Percentiles rank a stretch among this genome's conserved stretches.
Evolutionary conservation across 2,113 vertebrate genomes (phyloP).

Genomic region (Crotalus horridus): DNA sequence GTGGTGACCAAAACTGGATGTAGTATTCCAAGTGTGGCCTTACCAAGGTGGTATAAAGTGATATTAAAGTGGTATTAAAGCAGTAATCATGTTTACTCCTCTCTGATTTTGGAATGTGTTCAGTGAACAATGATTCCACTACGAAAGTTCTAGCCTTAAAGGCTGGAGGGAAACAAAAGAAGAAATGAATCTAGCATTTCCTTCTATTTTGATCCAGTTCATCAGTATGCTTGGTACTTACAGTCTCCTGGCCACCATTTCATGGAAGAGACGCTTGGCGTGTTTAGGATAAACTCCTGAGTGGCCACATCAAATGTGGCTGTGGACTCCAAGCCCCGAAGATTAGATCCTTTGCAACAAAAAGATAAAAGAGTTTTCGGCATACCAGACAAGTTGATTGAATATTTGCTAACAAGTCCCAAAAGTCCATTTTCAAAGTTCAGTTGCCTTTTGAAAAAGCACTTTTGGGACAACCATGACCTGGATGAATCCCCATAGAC

Average conservation of each 20-base stretch:
- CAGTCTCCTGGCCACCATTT: slow-evolving; percentile 82
- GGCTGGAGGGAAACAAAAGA: background rate
- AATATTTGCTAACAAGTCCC: background rate
- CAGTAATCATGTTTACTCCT: background rate
- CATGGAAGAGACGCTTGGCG: slow-evolving; percentile 71
- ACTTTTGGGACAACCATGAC: background rate
- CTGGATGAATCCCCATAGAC: background rate
- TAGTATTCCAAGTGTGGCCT: no score
- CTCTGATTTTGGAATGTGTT: background rate
- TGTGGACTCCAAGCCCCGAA: slow-evolving; percentile 77
- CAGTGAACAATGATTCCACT: background rate
- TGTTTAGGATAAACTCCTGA: slow-evolving; percentile 78
- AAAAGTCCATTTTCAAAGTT: background rate
- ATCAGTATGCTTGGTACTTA: slow-evolving; percentile 60
- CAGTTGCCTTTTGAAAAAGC: background rate
- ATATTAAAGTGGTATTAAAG: no score
- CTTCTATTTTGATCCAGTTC: background rate
- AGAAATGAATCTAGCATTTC: background rate
- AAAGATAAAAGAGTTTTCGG: background rate
- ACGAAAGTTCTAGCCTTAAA: background rate
- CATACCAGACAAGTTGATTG: background rate
- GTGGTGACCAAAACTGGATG: no score
- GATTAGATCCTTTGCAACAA: slow-evolving; percentile 68
- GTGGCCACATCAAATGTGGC: slow-evolving; percentile 70
- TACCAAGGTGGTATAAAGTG: no score